Evolutionary conservation across 1,140 invertebrate species (phyloP), one percentile per base, ranked within the genome.

Genomic region (Drosophila kepulauana): DNA sequence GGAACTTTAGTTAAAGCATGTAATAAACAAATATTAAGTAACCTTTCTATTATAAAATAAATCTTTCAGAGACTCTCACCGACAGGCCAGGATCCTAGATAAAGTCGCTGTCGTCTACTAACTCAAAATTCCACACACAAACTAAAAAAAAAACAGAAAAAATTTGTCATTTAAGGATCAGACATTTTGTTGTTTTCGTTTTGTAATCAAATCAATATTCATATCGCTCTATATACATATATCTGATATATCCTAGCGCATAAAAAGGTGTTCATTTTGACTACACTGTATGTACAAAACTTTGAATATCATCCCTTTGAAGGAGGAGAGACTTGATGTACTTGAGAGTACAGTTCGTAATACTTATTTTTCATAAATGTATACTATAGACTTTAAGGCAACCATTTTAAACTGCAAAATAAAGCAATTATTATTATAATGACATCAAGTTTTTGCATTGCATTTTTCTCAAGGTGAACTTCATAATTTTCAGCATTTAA

Each of bases 91-190:
- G 69, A 81, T 68, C 69, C 72, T 82, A 87, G 54, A 65, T 56
- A 74, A 66, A 63, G 64, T 69, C 78, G 75, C 79, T 59, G 77
- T 82, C 80, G 67, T 71, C 72, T 73, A 58, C 66, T 88, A 82
- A 88, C 85, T 87, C 84, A 81, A 84, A 87, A 89, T 87, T 87
- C 84, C 84, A 81, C 68, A 84, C 64, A 78, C 57, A 62, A 61
- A 25, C 20, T 8, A 33, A 33, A 8, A 33, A 33, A 38, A 7
- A 38, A 35, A 35, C 5, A 20, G 20, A 25, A 3, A 65, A 76
- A 43, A 38, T 68, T 82, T 74, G 68, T 7, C 66, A 79, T 79
- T 77, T 57, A 79, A 82, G 74, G 67, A 56, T 88, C 80, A 82
- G 80, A 80, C 84, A 88, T 88, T 80, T 84, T 75, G 15, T 11